Percentiles rank a stretch among this genome's conserved stretches.
Conservation (phyloP, 2,113 vertebrate genomes). For the Oostethus manadensis region DNA sequence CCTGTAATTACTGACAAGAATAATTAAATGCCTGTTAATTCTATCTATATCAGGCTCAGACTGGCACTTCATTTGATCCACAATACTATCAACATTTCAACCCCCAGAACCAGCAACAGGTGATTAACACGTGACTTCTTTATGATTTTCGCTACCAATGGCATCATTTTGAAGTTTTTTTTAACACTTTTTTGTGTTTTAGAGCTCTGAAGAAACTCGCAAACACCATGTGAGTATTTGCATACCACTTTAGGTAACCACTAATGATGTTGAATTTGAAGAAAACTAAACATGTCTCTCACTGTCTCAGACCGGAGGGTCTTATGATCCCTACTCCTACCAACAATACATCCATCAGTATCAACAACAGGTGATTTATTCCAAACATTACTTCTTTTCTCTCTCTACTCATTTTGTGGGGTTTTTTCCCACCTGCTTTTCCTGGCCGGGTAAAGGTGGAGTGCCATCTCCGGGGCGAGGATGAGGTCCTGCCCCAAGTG, state of each 20-base stretch:
- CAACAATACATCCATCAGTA: slow-evolving; percentile 53
- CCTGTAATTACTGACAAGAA: not conserved
- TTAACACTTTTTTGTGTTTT: slow-evolving; percentile 17
- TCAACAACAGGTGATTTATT: slow-evolving; percentile 31
- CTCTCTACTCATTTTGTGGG: not conserved
- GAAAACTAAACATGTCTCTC: slow-evolving; percentile 35
- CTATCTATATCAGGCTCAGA: slow-evolving; percentile 37
- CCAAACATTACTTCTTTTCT: not conserved
- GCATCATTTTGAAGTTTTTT: not conserved
- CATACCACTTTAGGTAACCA: too few relatives aligned
- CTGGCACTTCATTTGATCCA: slow-evolving; percentile 44
- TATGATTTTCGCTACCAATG: not conserved
- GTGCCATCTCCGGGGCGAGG: too few relatives aligned
- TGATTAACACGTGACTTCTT: not conserved
- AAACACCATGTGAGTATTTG: slow-evolving; percentile 30
- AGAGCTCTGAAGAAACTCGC: slow-evolving; percentile 55
- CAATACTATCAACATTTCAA: slow-evolving; percentile 56
- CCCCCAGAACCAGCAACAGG: slow-evolving; percentile 41
- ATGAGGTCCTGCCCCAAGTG: too few relatives aligned
- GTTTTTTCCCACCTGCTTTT: not conserved
- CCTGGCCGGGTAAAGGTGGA: too few relatives aligned
- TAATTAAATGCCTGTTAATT: slow-evolving; percentile 39
- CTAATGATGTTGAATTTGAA: slow-evolving; percentile 15
- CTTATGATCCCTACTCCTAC: slow-evolving; percentile 48
- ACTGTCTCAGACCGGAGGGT: slow-evolving; percentile 45